A percentile compares a stretch with the other conserved stretches of the same genome.
Evolutionary conservation across 1,140 invertebrate species (phyloP).

Genomic region (Batillaria attramentaria): DNA sequence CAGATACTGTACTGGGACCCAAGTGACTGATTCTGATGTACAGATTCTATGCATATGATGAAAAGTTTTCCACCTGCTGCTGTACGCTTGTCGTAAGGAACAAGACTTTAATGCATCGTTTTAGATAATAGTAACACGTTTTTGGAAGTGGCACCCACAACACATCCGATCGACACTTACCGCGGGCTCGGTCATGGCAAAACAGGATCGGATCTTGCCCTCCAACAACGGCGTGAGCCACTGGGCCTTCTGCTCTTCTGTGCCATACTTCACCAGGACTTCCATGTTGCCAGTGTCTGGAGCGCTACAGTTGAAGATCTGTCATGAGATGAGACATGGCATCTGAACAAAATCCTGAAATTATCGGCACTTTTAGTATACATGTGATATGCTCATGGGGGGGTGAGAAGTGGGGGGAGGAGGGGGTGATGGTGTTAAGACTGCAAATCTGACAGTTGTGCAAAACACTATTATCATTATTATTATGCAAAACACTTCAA

Average conservation of each 20-base stretch:
- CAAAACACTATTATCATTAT: too few relatives aligned
- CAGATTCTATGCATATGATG: too few relatives aligned
- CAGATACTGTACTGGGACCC: too few relatives aligned
- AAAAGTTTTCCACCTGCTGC: too few relatives aligned
- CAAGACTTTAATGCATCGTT: too few relatives aligned
- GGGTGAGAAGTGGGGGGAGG: background rate
- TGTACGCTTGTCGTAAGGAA: too few relatives aligned
- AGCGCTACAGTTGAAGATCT: slow-evolving; percentile 73
- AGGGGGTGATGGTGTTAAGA: background rate
- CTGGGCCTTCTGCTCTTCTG: slow-evolving; percentile 70
- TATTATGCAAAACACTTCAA: too few relatives aligned
- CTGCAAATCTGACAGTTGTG: background rate
- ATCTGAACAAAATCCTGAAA: background rate
- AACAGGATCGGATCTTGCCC: slow-evolving; percentile 73
- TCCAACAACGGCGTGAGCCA: slow-evolving; percentile 71
- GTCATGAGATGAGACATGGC: background rate
- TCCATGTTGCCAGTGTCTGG: slow-evolving; percentile 75
- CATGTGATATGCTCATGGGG: background rate
- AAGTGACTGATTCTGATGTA: too few relatives aligned
- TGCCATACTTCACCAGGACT: slow-evolving; percentile 73
- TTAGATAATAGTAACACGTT: too few relatives aligned
- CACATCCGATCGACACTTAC: slow-evolving; percentile 41
- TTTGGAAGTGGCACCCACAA: too few relatives aligned
- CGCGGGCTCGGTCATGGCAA: slow-evolving; percentile 74
- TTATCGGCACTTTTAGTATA: background rate